These are phyloP conservation scores for Phylloscopus trochilus DNA, from an alignment of 2,113 vertebrate species.

Conservation along the genomic window DNA sequence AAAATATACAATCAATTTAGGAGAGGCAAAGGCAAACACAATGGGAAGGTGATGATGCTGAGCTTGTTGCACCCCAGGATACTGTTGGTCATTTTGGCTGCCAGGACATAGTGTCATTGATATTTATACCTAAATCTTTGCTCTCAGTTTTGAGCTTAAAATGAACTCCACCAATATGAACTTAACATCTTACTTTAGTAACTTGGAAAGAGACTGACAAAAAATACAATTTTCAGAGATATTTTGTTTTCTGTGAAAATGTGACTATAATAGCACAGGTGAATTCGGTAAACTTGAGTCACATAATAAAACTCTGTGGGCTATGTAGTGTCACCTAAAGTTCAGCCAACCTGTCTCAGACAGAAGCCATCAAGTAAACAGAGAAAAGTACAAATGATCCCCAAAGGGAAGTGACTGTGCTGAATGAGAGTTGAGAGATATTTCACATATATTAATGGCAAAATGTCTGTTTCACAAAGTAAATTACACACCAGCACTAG, in stretches of 20 bases:
- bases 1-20: not conserved
- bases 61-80: not conserved
- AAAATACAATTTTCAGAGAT: not conserved
- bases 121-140: not conserved
- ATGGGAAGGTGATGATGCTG: not conserved
- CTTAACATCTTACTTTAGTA: not conserved
- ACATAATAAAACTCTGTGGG: not conserved
- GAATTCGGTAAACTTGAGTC: not conserved
- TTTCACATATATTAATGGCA: not conserved
- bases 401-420: not conserved
- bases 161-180: not conserved
- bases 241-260: not conserved
- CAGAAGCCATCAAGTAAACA: not conserved
- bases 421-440: constrained; percentile 8
- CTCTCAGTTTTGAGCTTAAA: not conserved
- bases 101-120: not conserved
- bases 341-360: not conserved
- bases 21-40: not conserved
- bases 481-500: not conserved
- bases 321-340: not conserved
- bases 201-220: not conserved
- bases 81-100: not conserved
- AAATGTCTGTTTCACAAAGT: constrained; percentile 30
- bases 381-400: not conserved
- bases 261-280: not conserved